Evolutionary conservation across 2,888 invertebrate genomes (phyloP), one percentile per base, ranked within the genome.

Genomic region (Gibbula magus): DNA sequence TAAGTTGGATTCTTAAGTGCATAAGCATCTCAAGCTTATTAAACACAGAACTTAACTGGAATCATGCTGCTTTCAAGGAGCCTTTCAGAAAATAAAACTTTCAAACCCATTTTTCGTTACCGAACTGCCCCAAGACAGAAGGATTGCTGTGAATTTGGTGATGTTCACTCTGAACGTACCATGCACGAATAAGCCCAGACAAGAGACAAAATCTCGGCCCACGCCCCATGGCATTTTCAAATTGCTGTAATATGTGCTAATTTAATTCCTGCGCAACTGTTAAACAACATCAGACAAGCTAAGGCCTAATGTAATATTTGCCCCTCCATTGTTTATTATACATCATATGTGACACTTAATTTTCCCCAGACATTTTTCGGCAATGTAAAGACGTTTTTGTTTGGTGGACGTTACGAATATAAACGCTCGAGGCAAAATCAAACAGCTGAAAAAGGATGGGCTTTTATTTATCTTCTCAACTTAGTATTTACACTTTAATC

Each of bases 1-100:
- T 20, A 32, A 70, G 20, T 18, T n/a, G 70, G 22, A 70, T 70
- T 70, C 70, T 35, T 39, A 70, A 70, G 70, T 70, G 70, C 70
- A 70, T 39, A 70, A 70, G 39, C 70, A 70, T 70, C 32, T 32
- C 70, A 20, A 16, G 35, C 70, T 70, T 70, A 70, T 35, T n/a
- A 56, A 56, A 22, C 25, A 56, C 16, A 70, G 20, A 32, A 70
- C 20, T n/a, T 39, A 20, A 20, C 70, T 70, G 70, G 39, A 16
- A 70, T 70, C 35, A 39, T 70, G 35, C 20, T 4, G 70, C 20
- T 39, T 35, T 70, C 35, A 70, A 70, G 35, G 70, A 70, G 18
- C 35, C 10, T 70, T 70, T 35, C 29, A 70, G 39, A 39, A 32
- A 70, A 35, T 32, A 10, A 39, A 70, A 35, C 35, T 35, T 20